Conservation (phyloP, 2,797 vertebrate genomes). For the Semotilus atromaculatus region DNA sequence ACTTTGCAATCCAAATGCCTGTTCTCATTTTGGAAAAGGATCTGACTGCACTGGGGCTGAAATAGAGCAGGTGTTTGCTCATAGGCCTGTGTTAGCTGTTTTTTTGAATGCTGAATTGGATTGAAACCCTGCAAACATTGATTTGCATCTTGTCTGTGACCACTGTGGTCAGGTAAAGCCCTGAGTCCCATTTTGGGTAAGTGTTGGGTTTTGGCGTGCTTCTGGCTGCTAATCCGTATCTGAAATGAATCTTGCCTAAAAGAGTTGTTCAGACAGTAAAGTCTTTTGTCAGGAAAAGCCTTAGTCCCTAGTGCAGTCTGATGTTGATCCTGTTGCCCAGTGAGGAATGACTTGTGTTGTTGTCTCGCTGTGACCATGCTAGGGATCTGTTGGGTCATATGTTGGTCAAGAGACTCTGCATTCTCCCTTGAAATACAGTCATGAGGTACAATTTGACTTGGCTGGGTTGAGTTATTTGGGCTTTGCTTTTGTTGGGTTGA, state of each 20-base stretch:
- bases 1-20: conserved; percentile 31
- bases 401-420: conserved; percentile 27
- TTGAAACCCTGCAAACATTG: conserved; percentile 22
- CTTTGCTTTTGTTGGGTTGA: conserved; percentile 45
- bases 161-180: conserved; percentile 59
- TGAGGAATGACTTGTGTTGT: conserved; percentile 38
- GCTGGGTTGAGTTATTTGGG: background rate
- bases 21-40: conserved; percentile 32
- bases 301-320: conserved; percentile 34
- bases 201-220: conserved; percentile 66
- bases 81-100: conserved; percentile 8
- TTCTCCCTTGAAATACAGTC: conserved; percentile 28
- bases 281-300: conserved; percentile 33
- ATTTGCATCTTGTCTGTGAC: conserved; percentile 48
- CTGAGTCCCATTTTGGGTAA: conserved; percentile 66
- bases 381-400: conserved; percentile 27
- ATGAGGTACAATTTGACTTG: conserved; percentile 28
- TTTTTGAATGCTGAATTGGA: conserved; percentile 4
- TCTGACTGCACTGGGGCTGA: conserved; percentile 26
- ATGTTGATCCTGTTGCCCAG: conserved; percentile 38
- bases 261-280: conserved; percentile 34
- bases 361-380: conserved; percentile 24
- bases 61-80: conserved; percentile 42
- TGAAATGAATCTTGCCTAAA: conserved; percentile 51
- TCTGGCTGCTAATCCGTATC: conserved; percentile 65